phyloP scores from a whole-genome alignment of 1,140 invertebrate species.

The Teleogryllus occipitalis region DNA sequence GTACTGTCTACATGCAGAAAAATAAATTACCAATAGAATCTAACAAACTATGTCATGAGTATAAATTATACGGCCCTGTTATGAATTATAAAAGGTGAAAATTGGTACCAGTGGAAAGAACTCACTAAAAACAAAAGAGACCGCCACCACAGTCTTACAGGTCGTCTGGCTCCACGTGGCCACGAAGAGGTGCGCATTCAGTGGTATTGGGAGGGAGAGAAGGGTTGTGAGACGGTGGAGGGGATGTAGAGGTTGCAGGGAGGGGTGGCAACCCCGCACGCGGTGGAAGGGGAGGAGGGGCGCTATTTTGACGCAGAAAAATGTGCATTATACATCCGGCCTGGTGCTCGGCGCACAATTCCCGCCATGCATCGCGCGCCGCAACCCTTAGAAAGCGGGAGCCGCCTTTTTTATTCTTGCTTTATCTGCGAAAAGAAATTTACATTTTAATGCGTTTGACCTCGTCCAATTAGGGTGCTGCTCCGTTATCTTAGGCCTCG shows the following conservation, averaged over 20 bases:
- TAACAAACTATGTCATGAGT: too few relatives aligned
- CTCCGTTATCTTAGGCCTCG: background rate
- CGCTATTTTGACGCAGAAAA: background rate
- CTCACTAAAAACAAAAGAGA: background rate
- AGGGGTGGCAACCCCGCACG: background rate
- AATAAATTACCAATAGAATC: too few relatives aligned
- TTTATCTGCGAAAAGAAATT: slow-evolving; percentile 1
- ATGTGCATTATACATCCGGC: background rate
- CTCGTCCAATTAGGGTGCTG: background rate
- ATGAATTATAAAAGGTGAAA: too few relatives aligned
- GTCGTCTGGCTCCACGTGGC: too few relatives aligned
- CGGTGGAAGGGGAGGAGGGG: background rate
- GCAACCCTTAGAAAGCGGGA: background rate
- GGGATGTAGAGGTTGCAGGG: background rate
- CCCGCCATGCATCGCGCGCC: background rate
- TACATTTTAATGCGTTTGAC: slow-evolving; percentile 5
- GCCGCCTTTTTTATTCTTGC: background rate
- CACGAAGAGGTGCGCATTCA: background rate
- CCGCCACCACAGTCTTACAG: too few relatives aligned
- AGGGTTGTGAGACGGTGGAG: background rate
- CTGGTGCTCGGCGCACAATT: background rate
- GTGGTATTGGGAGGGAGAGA: background rate
- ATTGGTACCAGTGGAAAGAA: too few relatives aligned
- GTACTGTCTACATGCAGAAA: too few relatives aligned
- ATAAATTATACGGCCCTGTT: too few relatives aligned